These are phyloP conservation scores for Heterocephalus glaber DNA, from an alignment of 2,113 vertebrate genomes.

Conservation along the genomic window DNA sequence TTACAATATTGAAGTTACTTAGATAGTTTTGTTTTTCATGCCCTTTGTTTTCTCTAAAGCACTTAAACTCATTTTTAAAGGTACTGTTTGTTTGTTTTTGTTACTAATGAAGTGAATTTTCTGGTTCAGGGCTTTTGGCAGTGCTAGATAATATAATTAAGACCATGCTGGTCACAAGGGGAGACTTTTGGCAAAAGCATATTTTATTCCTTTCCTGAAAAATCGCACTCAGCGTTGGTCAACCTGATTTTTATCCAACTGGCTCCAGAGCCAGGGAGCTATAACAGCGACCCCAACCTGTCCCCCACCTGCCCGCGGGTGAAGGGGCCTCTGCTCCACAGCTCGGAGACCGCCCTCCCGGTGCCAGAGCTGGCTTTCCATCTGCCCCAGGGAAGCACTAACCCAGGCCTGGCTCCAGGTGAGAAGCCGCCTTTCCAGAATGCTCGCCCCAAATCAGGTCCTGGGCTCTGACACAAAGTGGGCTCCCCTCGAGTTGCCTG, in stretches of 20 bases:
- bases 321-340: background rate
- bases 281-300: background rate
- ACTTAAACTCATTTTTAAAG: background rate
- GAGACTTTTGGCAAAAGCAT: constrained; percentile 68
- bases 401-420: background rate
- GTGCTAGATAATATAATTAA: constrained; percentile 72
- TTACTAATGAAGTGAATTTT: constrained; percentile 74
- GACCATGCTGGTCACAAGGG: constrained; percentile 64
- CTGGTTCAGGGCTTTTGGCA: constrained; percentile 62
- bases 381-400: background rate
- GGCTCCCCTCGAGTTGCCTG: background rate
- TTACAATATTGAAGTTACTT: background rate
- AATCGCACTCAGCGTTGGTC: background rate
- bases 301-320: background rate
- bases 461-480: constrained; percentile 16
- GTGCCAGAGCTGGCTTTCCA: background rate
- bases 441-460: background rate
- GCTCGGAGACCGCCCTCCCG: constrained; percentile 30
- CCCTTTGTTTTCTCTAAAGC: background rate
- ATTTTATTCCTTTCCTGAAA: constrained; percentile 53
- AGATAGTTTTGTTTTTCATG: background rate
- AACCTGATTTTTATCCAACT: constrained; percentile 23
- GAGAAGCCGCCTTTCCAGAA: background rate
- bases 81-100: constrained; percentile 63
- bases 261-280: background rate